A percentile compares a stretch with the other conserved stretches of the same genome.
Conservation (phyloP, 2,888 invertebrate genomes). For the Drosophila bunnanda region DNA sequence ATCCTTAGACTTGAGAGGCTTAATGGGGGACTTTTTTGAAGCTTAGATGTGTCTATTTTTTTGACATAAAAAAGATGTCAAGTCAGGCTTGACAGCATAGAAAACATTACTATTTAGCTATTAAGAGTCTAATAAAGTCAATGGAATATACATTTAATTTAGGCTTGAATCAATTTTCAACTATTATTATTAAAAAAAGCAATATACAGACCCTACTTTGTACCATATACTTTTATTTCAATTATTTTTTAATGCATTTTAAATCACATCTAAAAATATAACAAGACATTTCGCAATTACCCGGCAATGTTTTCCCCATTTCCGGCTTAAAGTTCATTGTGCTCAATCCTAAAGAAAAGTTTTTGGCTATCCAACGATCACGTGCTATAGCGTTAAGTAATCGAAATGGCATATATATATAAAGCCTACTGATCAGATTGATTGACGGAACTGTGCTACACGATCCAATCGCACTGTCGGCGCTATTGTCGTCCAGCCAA, state of each 20-base stretch:
- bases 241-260: neutral
- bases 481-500: conserved; percentile 33
- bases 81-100: neutral
- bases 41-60: conserved; percentile 1
- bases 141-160: too few species aligned
- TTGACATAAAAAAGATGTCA: conserved; percentile 16
- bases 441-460: conserved; percentile 76
- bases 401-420: conserved; percentile 27
- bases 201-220: neutral
- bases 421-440: conserved; percentile 48
- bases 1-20: neutral
- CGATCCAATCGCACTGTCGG: conserved; percentile 44
- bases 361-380: conserved; percentile 42
- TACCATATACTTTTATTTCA: too few species aligned
- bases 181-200: too few species aligned
- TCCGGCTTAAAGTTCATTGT: conserved; percentile 62
- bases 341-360: conserved; percentile 45
- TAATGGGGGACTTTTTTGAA: neutral
- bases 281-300: neutral
- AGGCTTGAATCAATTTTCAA: neutral
- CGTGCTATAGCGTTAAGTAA: conserved; percentile 65
- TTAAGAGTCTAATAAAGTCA: neutral
- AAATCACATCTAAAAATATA: neutral
- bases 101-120: neutral
- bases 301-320: neutral